Base-by-base conservation (phyloP, 2,888 invertebrate species). In the Cephonodes hylas region DNA sequence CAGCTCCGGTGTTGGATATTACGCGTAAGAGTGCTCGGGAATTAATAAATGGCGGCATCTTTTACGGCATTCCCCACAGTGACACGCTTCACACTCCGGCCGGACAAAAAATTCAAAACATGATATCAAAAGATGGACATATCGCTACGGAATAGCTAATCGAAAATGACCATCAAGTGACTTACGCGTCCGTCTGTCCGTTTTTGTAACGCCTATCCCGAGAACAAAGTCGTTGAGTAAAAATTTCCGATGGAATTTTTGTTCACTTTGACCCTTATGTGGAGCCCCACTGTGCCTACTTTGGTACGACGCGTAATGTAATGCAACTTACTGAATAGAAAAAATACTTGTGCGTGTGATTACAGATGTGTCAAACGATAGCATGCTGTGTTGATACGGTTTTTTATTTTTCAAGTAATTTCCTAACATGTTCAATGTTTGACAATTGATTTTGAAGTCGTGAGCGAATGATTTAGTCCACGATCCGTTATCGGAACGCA, bases 301-400 rank as follows among this genome's bases (percentile, higher is more conserved):
- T 27, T 31, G 3, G 27, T 31, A 8, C 31, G 53, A 31, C 31
- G 18, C 8, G 15, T 18, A 8, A 53, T 18, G 18, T 2, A 10
- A 27, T 13, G 5, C 18, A 13, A n/a, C 38, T 58, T 53, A 22
- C 20, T 22, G 23, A 13, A 56, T 44, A 18, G 53, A 44, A 62
- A 15, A 27, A 25, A 60, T 58, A 60, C 48, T 65, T 63, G 59
- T 45, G 18, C 31, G 22, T 34, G 45, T 44, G 58, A 61, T 58
- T 64, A 63, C 61, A 65, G 66, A 67, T 67, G 45, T 64, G 67
- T 67, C 65, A 64, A 65, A 46, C 18, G 64, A 65, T 65, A 67
- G 60, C 38, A 59, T 57, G 44, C 25, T 46, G 45, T 57, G 57
- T 56, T 45, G 48, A 59, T 62, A 46, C 15, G 18, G 44, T 45